phyloP scores from a whole-genome alignment of 2,797 vertebrate species.

The Ibycter americanus region DNA sequence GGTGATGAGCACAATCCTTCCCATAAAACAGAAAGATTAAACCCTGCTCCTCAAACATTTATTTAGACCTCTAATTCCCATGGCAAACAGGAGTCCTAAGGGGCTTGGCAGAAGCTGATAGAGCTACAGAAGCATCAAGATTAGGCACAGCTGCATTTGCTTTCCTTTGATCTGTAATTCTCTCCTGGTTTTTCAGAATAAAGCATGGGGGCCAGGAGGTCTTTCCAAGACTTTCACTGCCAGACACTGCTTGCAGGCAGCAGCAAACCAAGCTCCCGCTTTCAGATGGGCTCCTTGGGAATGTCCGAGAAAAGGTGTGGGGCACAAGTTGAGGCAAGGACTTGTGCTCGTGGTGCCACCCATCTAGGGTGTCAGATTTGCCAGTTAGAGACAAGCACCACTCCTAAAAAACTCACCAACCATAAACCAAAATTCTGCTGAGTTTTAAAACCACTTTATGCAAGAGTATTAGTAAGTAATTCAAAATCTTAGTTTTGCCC shows the following conservation, averaged over 20 bases:
- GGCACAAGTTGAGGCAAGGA: background rate
- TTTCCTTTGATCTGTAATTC: background rate
- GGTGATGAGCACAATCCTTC: background rate
- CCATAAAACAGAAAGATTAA: background rate
- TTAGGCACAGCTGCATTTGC: background rate
- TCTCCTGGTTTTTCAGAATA: background rate
- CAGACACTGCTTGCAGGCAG: background rate
- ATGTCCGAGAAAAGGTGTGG: background rate
- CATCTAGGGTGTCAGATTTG: background rate
- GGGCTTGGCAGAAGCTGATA: background rate
- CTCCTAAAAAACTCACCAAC: background rate
- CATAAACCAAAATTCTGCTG: background rate
- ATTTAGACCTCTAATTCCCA: background rate
- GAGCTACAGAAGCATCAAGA: background rate
- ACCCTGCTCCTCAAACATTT: background rate
- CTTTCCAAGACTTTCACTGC: background rate
- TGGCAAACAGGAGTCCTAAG: background rate
- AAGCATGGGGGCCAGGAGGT: background rate
- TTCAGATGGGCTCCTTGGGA: background rate
- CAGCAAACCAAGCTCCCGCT: background rate
- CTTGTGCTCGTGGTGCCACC: background rate
- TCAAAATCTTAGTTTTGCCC: background rate
- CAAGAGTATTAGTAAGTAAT: background rate
- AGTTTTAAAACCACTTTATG: background rate
- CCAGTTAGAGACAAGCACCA: rapidly evolving